A percentile compares a stretch with the other conserved stretches of the same genome.
These are phyloP conservation scores for Cinclus mexicanus DNA, from an alignment of 2,113 vertebrate genomes.

Conservation along the genomic window DNA sequence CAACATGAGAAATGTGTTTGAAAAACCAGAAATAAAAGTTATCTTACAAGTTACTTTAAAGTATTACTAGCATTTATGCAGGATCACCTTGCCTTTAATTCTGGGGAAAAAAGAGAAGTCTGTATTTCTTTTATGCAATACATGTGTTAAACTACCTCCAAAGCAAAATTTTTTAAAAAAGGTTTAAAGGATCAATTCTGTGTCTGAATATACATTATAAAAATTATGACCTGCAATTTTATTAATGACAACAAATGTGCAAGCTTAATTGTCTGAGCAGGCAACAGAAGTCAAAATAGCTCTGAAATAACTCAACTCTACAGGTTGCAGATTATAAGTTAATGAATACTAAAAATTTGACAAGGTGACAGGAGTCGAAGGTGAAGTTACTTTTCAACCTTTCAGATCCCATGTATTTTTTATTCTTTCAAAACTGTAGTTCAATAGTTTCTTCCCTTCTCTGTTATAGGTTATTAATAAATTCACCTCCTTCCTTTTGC, in stretches of 20 bases:
- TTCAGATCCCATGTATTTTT: neutral
- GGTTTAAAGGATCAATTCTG: neutral
- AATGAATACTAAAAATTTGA: neutral
- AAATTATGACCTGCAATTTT: neutral
- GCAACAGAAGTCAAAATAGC: neutral
- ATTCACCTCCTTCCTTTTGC: neutral
- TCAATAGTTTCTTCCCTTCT: neutral
- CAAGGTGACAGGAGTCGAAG: neutral
- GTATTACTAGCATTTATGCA: neutral
- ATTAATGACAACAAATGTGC: neutral
- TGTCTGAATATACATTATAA: neutral
- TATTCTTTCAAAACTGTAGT: neutral
- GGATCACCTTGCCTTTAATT: neutral
- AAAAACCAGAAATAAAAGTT: neutral
- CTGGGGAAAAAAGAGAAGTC: neutral
- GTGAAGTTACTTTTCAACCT: neutral
- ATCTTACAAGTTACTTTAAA: neutral
- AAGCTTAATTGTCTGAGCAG: neutral
- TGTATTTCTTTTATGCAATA: neutral
- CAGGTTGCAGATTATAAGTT: neutral
- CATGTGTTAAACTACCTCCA: neutral
- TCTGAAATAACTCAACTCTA: neutral
- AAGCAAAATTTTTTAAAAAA: neutral
- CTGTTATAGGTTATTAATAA: neutral
- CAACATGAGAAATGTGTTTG: neutral